phyloP scores from a whole-genome alignment of 2,888 invertebrate genomes.

The Drosophila meridionalis region DNA sequence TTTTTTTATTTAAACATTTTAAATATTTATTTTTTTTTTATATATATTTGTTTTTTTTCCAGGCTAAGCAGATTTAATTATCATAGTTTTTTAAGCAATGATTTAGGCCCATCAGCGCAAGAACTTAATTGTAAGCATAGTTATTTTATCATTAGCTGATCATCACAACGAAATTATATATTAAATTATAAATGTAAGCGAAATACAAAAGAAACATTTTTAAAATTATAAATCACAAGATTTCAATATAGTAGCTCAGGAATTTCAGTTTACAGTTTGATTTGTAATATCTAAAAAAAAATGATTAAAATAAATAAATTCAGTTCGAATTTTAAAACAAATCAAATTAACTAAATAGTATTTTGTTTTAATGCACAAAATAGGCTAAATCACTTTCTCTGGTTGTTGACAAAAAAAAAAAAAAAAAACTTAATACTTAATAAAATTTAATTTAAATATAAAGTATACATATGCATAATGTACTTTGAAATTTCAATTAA shows the following conservation, averaged over 20 bases:
- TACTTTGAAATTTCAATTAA: slow-evolving; percentile 19
- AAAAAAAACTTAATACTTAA: slow-evolving; percentile 13
- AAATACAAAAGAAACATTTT: slow-evolving; percentile 10
- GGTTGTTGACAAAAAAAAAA: slow-evolving; percentile 7
- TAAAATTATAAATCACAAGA: slow-evolving; percentile 49
- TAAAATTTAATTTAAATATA: slow-evolving; percentile 6
- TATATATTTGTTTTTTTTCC: slow-evolving; percentile 10
- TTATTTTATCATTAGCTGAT: slow-evolving; percentile 30
- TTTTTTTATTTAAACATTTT: slow-evolving; percentile 59
- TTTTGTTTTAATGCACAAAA: slow-evolving; percentile 24
- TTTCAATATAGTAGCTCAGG: slow-evolving; percentile 39
- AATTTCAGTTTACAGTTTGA: slow-evolving; percentile 48
- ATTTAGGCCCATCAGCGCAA: slow-evolving; percentile 23
- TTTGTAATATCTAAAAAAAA: slow-evolving; percentile 12
- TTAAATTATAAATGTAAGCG: slow-evolving; percentile 29
- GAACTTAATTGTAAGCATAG: slow-evolving; percentile 26
- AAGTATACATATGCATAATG: slow-evolving; percentile 41
- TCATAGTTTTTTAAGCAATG: slow-evolving; percentile 17
- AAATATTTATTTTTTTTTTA: not conserved
- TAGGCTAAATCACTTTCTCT: slow-evolving; percentile 48
- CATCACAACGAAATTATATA: slow-evolving; percentile 42
- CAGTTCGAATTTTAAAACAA: slow-evolving; percentile 14
- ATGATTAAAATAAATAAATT: slow-evolving; percentile 25
- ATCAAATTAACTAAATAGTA: slow-evolving; percentile 28
- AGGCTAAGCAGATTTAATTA: slow-evolving; percentile 48